Percentiles rank a stretch among this genome's conserved stretches.
Conservation (phyloP, 2,113 vertebrate species). For the Leptobrachium ailaonicum region DNA sequence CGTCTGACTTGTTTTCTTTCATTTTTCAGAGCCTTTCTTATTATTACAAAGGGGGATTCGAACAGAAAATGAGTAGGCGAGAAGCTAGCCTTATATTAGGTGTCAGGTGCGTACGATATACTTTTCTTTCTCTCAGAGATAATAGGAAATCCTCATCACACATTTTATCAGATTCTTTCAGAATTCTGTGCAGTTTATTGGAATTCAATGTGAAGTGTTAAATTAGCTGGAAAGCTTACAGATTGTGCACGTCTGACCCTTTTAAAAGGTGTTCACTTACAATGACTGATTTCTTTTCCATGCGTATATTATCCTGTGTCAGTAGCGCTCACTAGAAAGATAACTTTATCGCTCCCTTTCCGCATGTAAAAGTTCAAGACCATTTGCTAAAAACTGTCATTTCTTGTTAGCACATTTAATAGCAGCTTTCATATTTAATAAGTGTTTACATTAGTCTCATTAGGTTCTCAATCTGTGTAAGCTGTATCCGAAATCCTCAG, state of each 20-base stretch:
- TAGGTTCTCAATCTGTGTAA: background rate
- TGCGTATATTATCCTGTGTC: too few species aligned
- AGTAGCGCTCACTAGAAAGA: too few species aligned
- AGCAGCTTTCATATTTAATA: background rate
- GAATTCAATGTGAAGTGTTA: too few species aligned
- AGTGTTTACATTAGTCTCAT: constrained; percentile 8
- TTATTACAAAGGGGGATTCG: constrained; percentile 96
- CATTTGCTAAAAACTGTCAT: background rate
- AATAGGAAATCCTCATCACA: too few species aligned
- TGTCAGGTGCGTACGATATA: constrained; percentile 75
- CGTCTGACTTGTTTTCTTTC: constrained; percentile 15
- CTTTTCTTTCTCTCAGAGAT: too few species aligned
- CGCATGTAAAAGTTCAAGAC: background rate
- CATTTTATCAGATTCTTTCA: background rate
- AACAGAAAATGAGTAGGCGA: constrained; percentile 88
- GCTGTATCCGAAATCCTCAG: background rate
- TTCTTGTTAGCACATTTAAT: constrained; percentile 5
- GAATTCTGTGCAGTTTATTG: too few species aligned
- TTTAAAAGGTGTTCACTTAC: too few species aligned
- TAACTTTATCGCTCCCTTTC: background rate
- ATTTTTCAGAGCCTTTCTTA: constrained; percentile 73
- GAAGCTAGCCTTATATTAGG: constrained; percentile 92
- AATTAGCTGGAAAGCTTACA: too few species aligned
- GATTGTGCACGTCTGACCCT: too few species aligned
- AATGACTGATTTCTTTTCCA: too few species aligned